Evolutionary conservation across 1,140 invertebrate genomes (phyloP), one percentile per base, ranked within the genome.

Genomic region (Ips typographus): DNA sequence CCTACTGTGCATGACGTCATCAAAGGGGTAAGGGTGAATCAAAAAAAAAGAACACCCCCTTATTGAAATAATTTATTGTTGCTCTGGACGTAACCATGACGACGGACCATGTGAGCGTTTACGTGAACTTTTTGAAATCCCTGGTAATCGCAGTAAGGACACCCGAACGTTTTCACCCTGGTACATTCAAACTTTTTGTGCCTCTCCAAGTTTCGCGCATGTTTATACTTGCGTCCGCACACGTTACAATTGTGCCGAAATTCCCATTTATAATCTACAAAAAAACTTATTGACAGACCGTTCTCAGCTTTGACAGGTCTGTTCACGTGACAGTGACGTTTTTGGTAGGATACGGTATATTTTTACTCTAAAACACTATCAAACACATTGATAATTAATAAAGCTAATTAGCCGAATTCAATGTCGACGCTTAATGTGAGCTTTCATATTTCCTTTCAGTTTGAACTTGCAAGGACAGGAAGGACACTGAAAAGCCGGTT

Each of bases 141-240:
- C 22, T 22, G 22, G 22, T 22, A 22, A 22, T 22, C 22, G 40
- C 65, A 68, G 39, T 68, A 68, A 2, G 40, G n/a, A 56, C 67
- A 69, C 37, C 49, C 38, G 51, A 69, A 62, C 37, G 44, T 63
- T 55, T 69, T 69, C 37, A 44, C 67, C 7, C 55, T 47, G 3
- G 44, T 57, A 36, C 67, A 69, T 8, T 69, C 67, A 38, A 69
- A 69, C 40, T 58, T 69, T 47, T 44, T 55, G 40, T 70, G 68
- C 4, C 63, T 38, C 5, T 56, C 60, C 47, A 72, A 44, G 51
- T 63, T 62, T 57, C 44, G 77, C 72, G 43, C 80, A 76, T 73
- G 82, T 79, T 66, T 71, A 67, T 75, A 78, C 4, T 55, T 44
- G 58, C 74, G 74, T 2, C 68, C 65, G 66, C 76, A 77, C 51